Evolutionary conservation across 2,888 invertebrate genomes (phyloP), one percentile per base, ranked within the genome.

Genomic region (Chirona hameri): DNA sequence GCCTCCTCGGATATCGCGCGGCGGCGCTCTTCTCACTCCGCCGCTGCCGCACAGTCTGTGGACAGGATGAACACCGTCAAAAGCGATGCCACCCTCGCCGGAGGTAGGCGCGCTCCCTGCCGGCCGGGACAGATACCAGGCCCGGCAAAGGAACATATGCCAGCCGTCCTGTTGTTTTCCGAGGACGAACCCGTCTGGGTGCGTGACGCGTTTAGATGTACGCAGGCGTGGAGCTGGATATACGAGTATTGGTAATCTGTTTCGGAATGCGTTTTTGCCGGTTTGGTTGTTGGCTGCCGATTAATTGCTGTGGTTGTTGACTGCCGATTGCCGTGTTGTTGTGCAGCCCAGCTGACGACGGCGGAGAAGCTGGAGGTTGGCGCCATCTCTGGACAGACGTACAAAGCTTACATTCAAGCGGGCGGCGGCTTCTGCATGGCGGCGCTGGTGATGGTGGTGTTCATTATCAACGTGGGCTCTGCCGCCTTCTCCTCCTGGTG

Each of bases 401-500:
- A 90, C 86, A 85, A 87, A 29, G 85, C 87, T 29, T 92, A 92
- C 85, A 87, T 91, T 48, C 86, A 88, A 85, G 90, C 90, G 83
- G 89, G 89, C 12, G 91, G 91, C 27, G 90, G 91, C 14, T 88
- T 87, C 83, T 83, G 88, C 0, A 84, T 90, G 0, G 86, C 88
- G 65, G 84, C 88, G 69, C 85, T 89, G 57, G 87, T 91, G 21
- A 85, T 90, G 46, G 60, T 88, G 0, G 87, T 87, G 69, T 90
- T 91, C 84, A 86, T 89, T 12, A 39, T 90, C 60, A 91, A 91
- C 84, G 89, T 91, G 55, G 89, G 89, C 12, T 88, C 90, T 21
- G 88, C 89, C 27, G 89, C 90, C 0, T 91, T 91, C 85, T 90
- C 91, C 81, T 90, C 90, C 81, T 91, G 91, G 89, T 92, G 92